Percentiles rank a stretch among this genome's conserved stretches.
These are phyloP conservation scores for Leptodactylus fuscus DNA, from an alignment of 2,113 vertebrate genomes.

Conservation along the genomic window DNA sequence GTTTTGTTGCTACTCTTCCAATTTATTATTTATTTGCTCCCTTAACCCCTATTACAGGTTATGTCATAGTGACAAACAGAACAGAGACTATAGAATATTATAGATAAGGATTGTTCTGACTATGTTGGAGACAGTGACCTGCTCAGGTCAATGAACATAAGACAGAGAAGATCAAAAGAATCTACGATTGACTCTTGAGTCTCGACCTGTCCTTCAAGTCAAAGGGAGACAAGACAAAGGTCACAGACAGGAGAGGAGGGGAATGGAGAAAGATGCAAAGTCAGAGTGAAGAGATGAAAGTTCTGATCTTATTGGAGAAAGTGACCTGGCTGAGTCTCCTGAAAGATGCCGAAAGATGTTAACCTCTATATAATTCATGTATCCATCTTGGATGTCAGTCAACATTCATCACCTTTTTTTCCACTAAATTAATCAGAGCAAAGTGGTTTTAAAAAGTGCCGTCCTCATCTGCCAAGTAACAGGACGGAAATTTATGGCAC, in stretches of 20 bases:
- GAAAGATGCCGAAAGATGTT: neutral
- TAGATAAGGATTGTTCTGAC: neutral
- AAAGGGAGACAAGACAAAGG: neutral
- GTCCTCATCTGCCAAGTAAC: neutral
- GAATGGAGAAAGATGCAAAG: neutral
- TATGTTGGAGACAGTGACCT: neutral
- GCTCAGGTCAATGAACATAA: neutral
- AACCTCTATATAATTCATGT: neutral
- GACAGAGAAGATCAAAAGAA: neutral
- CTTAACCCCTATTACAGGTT: neutral
- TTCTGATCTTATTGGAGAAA: neutral
- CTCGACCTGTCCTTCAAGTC: neutral
- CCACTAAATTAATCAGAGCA: neutral
- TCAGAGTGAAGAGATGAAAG: neutral
- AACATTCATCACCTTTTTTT: neutral
- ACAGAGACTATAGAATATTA: no score
- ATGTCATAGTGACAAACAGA: no score
- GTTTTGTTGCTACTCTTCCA: no score
- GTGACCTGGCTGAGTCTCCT: neutral
- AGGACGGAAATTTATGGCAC: neutral
- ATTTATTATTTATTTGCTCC: neutral
- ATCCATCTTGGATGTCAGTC: slow-evolving; percentile 4
- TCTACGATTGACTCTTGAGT: neutral
- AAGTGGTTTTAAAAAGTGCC: neutral
- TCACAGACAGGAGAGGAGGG: neutral